A percentile compares a stretch with the other conserved stretches of the same genome.
These are phyloP conservation scores for Corythornis vintsioides DNA, from an alignment of 2,113 vertebrate species.

Conservation along the genomic window DNA sequence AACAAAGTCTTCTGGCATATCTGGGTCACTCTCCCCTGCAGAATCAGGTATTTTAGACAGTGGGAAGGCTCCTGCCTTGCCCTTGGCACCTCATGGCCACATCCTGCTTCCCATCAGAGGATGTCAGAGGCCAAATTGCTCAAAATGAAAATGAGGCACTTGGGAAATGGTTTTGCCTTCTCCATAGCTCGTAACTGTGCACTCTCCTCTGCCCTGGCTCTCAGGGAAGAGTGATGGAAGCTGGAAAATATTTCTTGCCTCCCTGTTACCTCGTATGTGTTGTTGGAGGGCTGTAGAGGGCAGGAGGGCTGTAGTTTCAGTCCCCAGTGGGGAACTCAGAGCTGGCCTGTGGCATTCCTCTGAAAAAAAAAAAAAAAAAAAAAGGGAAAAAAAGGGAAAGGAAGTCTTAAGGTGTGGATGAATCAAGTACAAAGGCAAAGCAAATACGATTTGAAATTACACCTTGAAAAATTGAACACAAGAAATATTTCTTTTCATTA, in stretches of 20 bases:
- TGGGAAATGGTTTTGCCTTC: not conserved
- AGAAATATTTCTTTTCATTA: constrained; percentile 17
- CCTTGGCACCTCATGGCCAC: accelerated
- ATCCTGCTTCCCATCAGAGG: not conserved
- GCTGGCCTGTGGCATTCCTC: not conserved
- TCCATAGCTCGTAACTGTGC: not conserved
- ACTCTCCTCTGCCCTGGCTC: not conserved
- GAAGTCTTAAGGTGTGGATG: not conserved
- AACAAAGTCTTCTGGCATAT: not conserved
- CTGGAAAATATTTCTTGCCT: not conserved
- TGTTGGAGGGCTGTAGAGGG: not conserved
- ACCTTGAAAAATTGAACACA: not conserved
- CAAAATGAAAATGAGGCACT: not conserved
- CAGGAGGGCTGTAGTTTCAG: not conserved
- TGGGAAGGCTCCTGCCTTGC: not conserved
- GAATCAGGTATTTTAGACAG: not conserved
- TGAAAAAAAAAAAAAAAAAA: no score
- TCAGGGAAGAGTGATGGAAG: not conserved
- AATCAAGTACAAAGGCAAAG: not conserved
- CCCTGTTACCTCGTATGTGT: not conserved
- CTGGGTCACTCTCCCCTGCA: constrained; percentile 8
- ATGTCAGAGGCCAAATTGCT: not conserved
- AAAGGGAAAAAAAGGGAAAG: not conserved
- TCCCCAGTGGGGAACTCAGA: not conserved
- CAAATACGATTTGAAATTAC: not conserved